Conservation (phyloP, 2,113 vertebrate genomes). For the Seriola aureovittata region DNA sequence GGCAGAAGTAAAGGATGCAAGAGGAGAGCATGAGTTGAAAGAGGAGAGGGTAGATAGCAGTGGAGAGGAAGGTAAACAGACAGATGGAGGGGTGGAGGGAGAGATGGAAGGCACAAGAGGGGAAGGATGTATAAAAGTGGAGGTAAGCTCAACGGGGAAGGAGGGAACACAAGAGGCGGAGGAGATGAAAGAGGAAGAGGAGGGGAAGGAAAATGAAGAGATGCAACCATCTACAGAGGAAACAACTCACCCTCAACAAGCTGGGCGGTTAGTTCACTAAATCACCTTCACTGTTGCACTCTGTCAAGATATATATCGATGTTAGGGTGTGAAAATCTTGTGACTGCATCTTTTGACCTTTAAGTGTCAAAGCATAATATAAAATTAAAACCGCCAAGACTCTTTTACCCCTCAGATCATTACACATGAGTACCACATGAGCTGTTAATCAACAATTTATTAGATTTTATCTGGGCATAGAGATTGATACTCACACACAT, state of each 20-base stretch:
- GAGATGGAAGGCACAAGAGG: constrained; percentile 34
- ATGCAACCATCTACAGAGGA: constrained; percentile 35
- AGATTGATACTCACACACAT: background rate
- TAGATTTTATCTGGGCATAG: background rate
- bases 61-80: constrained; percentile 25
- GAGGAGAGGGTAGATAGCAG: constrained; percentile 35
- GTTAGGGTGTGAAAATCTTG: background rate
- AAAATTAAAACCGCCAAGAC: background rate
- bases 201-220: constrained; percentile 50
- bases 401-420: background rate
- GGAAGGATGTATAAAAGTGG: constrained; percentile 39
- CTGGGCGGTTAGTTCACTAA: constrained; percentile 64
- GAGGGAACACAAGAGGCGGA: constrained; percentile 35
- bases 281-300: background rate
- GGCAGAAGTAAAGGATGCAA: constrained; percentile 39
- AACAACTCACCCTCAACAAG: constrained; percentile 42
- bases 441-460: constrained; percentile 6
- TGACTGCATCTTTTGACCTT: constrained; percentile 12
- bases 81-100: constrained; percentile 52
- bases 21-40: constrained; percentile 51
- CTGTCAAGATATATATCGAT: background rate
- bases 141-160: constrained; percentile 43
- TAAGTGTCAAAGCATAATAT: background rate
- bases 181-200: constrained; percentile 56
- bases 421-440: constrained; percentile 17